Conservation (phyloP, 2,113 vertebrate genomes). For the Empidonax alnorum region DNA sequence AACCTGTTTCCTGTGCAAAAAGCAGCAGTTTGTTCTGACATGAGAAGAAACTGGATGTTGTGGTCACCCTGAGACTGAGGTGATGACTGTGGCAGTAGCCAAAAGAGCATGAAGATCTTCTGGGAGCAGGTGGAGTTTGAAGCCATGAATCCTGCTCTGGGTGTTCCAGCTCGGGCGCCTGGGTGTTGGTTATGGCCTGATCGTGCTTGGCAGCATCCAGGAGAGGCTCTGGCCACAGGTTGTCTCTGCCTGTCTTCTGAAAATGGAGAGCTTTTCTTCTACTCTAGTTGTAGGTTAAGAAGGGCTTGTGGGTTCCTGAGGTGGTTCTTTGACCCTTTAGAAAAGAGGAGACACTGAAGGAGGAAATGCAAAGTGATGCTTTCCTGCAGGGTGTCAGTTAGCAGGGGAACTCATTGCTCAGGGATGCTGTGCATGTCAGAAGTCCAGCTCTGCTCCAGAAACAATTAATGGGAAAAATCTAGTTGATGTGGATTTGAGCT, state of each 20-base stretch:
- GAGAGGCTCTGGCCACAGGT: neutral
- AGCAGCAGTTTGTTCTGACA: neutral
- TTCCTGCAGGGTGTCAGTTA: neutral
- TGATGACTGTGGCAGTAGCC: neutral
- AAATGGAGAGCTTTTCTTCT: neutral
- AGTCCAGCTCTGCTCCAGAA: neutral
- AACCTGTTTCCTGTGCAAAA: neutral
- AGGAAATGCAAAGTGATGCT: neutral
- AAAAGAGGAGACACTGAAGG: neutral
- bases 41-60: neutral
- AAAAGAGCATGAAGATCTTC: fast-evolving
- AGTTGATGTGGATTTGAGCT: neutral
- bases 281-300: neutral
- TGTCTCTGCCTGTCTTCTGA: neutral
- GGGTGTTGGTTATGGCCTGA: neutral
- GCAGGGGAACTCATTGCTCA: neutral
- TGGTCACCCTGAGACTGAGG: neutral
- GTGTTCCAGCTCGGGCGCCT: neutral
- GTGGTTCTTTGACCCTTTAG: neutral
- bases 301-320: neutral
- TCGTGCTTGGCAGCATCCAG: neutral
- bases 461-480: neutral
- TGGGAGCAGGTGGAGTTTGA: neutral
- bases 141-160: neutral
- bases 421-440: neutral